Evolutionary conservation across 2,888 invertebrate genomes (phyloP), one percentile per base, ranked within the genome.

Genomic region (Empis stercorea): DNA sequence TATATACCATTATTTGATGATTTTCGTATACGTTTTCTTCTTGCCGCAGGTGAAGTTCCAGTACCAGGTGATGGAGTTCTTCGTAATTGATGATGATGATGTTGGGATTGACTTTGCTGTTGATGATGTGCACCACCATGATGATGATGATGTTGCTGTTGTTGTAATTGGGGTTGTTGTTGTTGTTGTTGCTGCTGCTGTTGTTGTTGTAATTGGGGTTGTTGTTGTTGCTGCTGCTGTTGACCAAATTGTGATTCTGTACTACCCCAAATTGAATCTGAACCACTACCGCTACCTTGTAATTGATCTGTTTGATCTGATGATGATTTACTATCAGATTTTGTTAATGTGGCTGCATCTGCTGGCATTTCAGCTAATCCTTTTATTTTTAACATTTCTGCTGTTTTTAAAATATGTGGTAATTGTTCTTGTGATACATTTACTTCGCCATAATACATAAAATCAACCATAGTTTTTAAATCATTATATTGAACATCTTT

Each of bases 381-480:
- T 70, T 89, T 89, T 48, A 91, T 87, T 72, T 89, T 88, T 44
- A 91, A 74, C 66, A 84, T 81, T 64, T 87, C 87, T 2, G 89
- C 89, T 23, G 88, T 88, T 75, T 89, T 79, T 50, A 80, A 70
- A 57, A 82, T 79, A 69, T 80, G 78, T 50, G 87, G 87, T 57
- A 91, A 71, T 62, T 88, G 87, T 58, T 89, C 88, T 62, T 89
- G 87, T 2, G 88, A 87, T 30, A 92, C 88, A 67, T 91, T 89
- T 9, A 92, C 89, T 73, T 89, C 89, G 0, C 92, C 92, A 59
- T 86, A 86, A 65, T 92, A 92, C 85, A 92, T 91, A 62, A 91
- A 92, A 61, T 89, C 87, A 10, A 91, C 87, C 78, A 91, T 85
- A 27, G 85, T 86, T 62, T 85, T 84, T 48, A 91, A 75, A 68